These are phyloP conservation scores for Ecliptopera silaceata DNA, from an alignment of 2,888 invertebrate species.

Conservation along the genomic window DNA sequence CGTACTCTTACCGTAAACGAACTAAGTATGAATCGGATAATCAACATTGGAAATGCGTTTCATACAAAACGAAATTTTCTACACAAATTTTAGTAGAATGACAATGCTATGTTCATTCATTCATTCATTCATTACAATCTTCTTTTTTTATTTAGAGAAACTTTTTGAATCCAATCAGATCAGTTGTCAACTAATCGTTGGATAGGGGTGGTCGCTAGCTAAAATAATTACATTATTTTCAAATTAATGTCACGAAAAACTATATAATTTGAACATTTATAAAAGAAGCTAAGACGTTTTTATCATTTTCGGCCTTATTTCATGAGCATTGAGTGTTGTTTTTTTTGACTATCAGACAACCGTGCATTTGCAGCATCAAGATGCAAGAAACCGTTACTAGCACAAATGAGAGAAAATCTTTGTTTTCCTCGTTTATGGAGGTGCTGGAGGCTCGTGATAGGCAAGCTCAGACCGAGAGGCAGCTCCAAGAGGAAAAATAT, in stretches of 20 bases:
- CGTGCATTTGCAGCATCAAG: constrained; percentile 46
- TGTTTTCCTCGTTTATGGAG: constrained; percentile 73
- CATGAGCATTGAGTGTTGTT: neutral
- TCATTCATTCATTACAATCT: too few relatives aligned
- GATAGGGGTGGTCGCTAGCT: constrained; percentile 50
- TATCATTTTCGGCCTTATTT: neutral
- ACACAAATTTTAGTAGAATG: too few relatives aligned
- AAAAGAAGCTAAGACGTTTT: constrained; percentile 7
- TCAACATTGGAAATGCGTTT: too few relatives aligned
- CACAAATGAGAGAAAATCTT: constrained; percentile 69
- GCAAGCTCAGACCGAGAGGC: constrained; percentile 65
- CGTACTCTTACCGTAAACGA: too few relatives aligned
- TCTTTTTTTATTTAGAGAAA: too few relatives aligned
- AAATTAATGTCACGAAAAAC: constrained; percentile 40
- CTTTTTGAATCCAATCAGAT: neutral
- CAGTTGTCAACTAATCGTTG: constrained; percentile 47
- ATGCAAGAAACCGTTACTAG: constrained; percentile 81
- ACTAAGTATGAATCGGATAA: too few relatives aligned
- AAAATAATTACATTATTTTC: constrained; percentile 57
- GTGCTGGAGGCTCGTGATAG: constrained; percentile 68
- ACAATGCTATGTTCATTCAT: too few relatives aligned
- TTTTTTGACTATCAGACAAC: constrained; percentile 13
- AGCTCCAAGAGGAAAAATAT: constrained; percentile 73
- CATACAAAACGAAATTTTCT: too few relatives aligned
- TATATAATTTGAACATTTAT: neutral